These are phyloP conservation scores for Sardina pilchardus DNA, from an alignment of 2,113 vertebrate genomes.

Conservation along the genomic window DNA sequence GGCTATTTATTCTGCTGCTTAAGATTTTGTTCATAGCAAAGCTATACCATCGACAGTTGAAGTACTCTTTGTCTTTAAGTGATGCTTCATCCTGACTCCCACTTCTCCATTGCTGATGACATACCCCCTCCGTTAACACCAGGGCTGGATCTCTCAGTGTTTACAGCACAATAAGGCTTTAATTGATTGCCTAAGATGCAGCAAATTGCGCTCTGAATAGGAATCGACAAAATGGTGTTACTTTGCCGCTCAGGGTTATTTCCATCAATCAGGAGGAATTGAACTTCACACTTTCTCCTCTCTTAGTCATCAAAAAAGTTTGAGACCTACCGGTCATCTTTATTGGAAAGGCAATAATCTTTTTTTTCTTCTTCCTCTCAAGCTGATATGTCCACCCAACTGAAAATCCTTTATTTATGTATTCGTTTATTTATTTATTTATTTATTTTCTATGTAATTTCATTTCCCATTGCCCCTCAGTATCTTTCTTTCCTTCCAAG, in stretches of 20 bases:
- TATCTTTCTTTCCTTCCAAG: background rate
- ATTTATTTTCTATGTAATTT: background rate
- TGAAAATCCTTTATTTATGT: background rate
- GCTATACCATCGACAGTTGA: background rate
- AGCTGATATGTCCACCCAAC: background rate
- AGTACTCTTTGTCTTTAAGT: background rate
- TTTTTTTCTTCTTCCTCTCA: background rate
- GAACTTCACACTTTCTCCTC: constrained; percentile 7
- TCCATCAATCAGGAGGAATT: background rate
- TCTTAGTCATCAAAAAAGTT: constrained; percentile 10
- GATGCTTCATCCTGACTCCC: background rate
- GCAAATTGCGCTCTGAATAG: constrained; percentile 25
- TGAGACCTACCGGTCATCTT: background rate
- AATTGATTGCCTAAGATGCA: constrained; percentile 24
- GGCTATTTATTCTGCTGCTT: background rate
- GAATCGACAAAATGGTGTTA: background rate
- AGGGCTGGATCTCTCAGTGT: background rate
- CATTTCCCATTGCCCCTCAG: background rate
- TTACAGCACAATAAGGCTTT: background rate
- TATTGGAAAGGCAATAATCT: background rate
- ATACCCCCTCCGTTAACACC: background rate
- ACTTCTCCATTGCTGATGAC: background rate
- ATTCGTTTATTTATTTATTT: background rate
- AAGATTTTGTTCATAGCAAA: background rate
- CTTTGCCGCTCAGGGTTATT: background rate